Base-by-base conservation (phyloP, 1,140 invertebrate genomes). In the Doryteuthis pealeii region DNA sequence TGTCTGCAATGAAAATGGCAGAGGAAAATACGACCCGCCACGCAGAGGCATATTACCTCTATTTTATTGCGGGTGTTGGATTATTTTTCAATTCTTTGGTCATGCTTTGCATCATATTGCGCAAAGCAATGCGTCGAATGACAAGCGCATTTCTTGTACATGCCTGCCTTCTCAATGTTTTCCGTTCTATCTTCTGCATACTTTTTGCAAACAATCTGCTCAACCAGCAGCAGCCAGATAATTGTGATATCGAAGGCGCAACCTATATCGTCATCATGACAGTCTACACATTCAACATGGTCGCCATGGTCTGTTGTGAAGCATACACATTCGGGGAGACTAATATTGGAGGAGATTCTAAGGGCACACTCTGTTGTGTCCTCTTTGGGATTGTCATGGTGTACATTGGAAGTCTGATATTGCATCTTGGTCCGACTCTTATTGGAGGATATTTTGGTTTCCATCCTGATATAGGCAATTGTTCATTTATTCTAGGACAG, bases 1-100 rank as follows among this genome's bases (percentile, higher is more conserved):
- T 40, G 10, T 40, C 35, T 10, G 10, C 3, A 40, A 40, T 5
- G 35, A 40, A 96, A 98, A 88, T 96, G 96, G 71, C 88, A 89
- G 80, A 15, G 81, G 79, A 73, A 75, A 72, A 73, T 73, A 70
- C 70, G 62, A 74, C 18, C 5, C 70, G 40, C 3, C 33, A 71
- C 40, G 33, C 70, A 62, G 87, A 87, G 74, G 87, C 86, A 2
- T 82, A 87, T 68, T 88, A 85, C 78, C 80, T 88, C 28, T 86
- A 84, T 73, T 83, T 87, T 62, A 78, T 85, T 31, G 84, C 82
- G 4, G 78, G 79, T 5, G 45, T 81, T 30, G 87, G 87, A 28
- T 81, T 87, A 54, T 45, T 81, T 28, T 80, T 87, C n/a, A 88
- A 88, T 76, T 28, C 83, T n/a, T 65, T 85, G 14, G 82, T 88